A percentile compares a stretch with the other conserved stretches of the same genome.
These are phyloP conservation scores for Datnioides undecimradiatus DNA, from an alignment of 2,113 vertebrate species.

Conservation along the genomic window DNA sequence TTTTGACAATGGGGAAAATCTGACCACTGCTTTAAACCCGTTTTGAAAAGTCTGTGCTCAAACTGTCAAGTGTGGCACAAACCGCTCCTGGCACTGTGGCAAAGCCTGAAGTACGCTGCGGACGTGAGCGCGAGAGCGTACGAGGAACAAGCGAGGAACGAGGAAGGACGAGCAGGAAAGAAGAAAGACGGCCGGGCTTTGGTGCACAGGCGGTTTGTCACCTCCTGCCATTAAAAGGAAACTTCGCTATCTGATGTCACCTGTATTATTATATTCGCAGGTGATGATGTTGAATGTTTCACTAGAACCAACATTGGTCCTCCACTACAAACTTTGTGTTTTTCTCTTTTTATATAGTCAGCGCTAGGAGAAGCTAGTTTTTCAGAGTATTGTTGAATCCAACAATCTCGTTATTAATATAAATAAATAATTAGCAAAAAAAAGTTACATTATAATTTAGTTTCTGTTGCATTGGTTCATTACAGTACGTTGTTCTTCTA, in stretches of 20 bases:
- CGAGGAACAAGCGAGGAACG: conserved; percentile 13
- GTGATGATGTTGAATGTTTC: no score
- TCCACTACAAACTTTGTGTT: not conserved
- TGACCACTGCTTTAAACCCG: conserved; percentile 57
- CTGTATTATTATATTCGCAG: no score
- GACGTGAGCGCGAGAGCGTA: conserved; percentile 16
- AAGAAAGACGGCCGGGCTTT: conserved; percentile 1
- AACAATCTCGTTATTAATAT: not conserved
- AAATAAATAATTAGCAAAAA: not conserved
- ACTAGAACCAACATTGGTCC: not conserved
- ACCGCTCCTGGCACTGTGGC: conserved; percentile 49
- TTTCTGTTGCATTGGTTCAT: not conserved
- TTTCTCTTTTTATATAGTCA: not conserved
- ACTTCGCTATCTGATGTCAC: not conserved
- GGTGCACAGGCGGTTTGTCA: conserved; percentile 31
- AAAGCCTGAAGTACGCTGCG: conserved; percentile 16
- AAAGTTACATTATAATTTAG: not conserved
- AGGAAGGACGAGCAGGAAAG: no score
- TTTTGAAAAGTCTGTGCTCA: conserved; percentile 62
- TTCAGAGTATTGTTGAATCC: not conserved
- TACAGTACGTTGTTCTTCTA: no score
- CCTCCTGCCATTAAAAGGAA: not conserved
- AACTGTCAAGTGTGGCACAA: conserved; percentile 62
- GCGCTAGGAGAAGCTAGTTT: not conserved
- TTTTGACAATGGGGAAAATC: conserved; percentile 51